These are phyloP conservation scores for Hucho hucho DNA, from an alignment of 2,113 vertebrate genomes.

Conservation along the genomic window DNA sequence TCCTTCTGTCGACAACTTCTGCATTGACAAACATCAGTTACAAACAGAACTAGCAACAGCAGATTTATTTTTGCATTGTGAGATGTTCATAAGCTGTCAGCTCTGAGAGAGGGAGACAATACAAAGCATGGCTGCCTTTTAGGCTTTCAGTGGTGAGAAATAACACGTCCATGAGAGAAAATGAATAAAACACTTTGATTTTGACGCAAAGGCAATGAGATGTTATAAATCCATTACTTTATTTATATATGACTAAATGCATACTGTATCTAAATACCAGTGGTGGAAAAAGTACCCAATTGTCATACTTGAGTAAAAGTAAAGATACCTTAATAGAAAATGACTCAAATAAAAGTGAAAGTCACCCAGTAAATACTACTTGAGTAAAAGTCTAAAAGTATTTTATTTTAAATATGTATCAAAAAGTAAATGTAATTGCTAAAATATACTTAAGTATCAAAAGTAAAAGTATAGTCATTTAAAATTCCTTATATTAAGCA, in stretches of 20 bases:
- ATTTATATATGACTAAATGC: not conserved
- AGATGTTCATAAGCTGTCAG: not conserved
- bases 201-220: not conserved
- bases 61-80: not conserved
- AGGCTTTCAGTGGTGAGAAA: not conserved
- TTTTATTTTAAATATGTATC: no score
- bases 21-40: not conserved
- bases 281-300: no score
- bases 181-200: conserved; percentile 4
- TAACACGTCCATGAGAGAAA: conserved; percentile 1
- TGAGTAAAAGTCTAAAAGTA: no score
- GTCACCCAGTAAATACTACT: no score
- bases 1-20: not conserved
- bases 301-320: no score
- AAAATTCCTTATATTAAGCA: no score
- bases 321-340: no score
- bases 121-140: not conserved
- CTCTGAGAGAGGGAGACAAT: conserved; percentile 8
- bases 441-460: no score
- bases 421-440: no score
- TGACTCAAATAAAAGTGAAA: no score
- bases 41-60: not conserved
- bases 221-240: not conserved
- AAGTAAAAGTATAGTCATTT: no score
- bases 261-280: not conserved